These are phyloP conservation scores for Pogonomyrmex barbatus DNA, from an alignment of 1,140 invertebrate species.

Conservation along the genomic window DNA sequence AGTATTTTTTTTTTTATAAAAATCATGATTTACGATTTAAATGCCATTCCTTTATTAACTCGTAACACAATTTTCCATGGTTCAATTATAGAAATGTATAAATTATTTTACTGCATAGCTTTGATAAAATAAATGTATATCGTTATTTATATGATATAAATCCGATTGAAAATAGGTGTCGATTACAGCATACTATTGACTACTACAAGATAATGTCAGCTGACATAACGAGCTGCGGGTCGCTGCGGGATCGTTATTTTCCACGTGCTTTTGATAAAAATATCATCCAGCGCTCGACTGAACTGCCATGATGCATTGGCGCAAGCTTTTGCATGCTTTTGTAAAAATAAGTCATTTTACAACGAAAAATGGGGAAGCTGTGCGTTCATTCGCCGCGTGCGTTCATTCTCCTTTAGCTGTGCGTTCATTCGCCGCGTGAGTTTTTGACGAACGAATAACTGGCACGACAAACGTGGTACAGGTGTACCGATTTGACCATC, in stretches of 20 bases:
- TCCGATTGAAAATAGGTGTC: conserved; percentile 20
- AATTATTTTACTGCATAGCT: conserved; percentile 3
- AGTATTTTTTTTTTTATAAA: no score
- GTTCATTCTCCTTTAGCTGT: background rate
- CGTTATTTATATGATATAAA: conserved; percentile 29
- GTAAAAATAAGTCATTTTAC: conserved; percentile 13
- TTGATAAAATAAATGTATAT: conserved; percentile 28
- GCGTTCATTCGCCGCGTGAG: background rate
- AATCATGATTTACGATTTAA: background rate
- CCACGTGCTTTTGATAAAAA: conserved; percentile 50
- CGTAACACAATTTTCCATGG: background rate
- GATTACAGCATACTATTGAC: conserved; percentile 41
- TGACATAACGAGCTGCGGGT: conserved; percentile 17
- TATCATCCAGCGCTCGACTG: conserved; percentile 7
- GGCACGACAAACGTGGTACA: conserved; percentile 64
- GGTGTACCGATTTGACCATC: conserved; percentile 68
- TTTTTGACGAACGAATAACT: background rate
- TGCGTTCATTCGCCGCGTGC: background rate
- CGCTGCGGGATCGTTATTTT: conserved; percentile 13
- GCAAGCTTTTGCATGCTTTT: conserved; percentile 8
- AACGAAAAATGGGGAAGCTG: conserved; percentile 19
- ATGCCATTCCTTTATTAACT: conserved; percentile 12
- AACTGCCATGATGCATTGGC: background rate
- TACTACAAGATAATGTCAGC: conserved; percentile 31
- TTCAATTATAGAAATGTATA: background rate